Base-by-base conservation (phyloP, 2,113 vertebrate genomes). In the Chunga burmeisteri region DNA sequence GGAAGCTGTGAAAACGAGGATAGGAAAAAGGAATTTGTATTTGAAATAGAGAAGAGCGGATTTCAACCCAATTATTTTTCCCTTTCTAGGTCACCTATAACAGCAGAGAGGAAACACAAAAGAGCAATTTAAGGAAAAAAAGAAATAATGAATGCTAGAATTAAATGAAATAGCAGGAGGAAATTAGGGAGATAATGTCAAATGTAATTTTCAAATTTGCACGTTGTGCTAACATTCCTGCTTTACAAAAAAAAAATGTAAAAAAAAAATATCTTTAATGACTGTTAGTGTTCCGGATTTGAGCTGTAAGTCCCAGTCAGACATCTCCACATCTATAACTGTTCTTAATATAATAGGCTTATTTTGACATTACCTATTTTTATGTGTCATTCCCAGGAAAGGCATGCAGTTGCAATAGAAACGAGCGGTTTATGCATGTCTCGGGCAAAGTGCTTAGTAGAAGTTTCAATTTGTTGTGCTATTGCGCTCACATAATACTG, bases 341-440 rank as follows among this genome's bases (percentile, higher is more conserved):
- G 50, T 70, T 88, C 74, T 72, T 91, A 93, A 80, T 75, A 62
- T 58, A 89, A 83, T 30, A 58, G 46, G 61, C 32, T 91, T 93
- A 66, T 95, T 97, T 90, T 91, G 91, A 94, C 71, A 74, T 82
- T 79, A 63, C 55, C 71, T 77, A 59, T 91, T 94, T 95, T 95
- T 77, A 27, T 47, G 26, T 93, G 89, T 79, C 58, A 40, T 91
- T 73, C 12, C 6, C 46, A 62, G 34, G 55, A 83, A 91, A 91
- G 81, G 91, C 46, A 75, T 13, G 11, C 46, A 70, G 71, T 63
- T 88, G 62, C 81, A 95, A 38, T 12, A 87, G 89, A 61, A 89
- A 81, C 36, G 58, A 85, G 30, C 61, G 79, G 56, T 90, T 91
- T 49, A 22, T 85, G 73, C 32, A 12, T 42, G n/a, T 94, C 66